Conservation (phyloP, 2,113 vertebrate genomes). For the Syngnathus floridae region DNA sequence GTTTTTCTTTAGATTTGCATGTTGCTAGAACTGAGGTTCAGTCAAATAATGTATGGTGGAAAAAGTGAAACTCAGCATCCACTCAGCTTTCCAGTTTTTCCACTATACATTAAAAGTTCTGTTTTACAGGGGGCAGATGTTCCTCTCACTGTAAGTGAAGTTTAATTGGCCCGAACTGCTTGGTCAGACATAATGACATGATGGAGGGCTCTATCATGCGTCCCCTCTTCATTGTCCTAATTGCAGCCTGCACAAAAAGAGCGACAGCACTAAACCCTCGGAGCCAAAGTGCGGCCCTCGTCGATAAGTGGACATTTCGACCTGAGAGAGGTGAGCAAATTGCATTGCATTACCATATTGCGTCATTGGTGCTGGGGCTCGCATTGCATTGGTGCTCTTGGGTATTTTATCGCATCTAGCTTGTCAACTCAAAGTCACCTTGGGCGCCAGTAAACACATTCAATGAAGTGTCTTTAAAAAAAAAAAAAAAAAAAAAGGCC, state of each 20-base stretch:
- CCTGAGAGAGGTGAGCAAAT: conserved; percentile 41
- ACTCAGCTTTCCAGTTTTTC: neutral
- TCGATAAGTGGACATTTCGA: conserved; percentile 59
- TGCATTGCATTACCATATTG: conserved; percentile 24
- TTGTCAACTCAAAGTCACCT: conserved; percentile 4
- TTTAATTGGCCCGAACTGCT: conserved; percentile 30
- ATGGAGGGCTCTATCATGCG: conserved; percentile 47
- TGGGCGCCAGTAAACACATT: neutral
- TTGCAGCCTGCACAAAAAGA: conserved; percentile 46
- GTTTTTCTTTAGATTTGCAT: neutral
- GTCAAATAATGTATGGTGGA: neutral
- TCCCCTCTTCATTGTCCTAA: conserved; percentile 52
- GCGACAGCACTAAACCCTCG: conserved; percentile 31
- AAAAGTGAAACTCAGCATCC: neutral
- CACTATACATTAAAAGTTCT: conserved; percentile 1
- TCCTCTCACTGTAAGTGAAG: neutral
- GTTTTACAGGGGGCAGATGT: conserved; percentile 10
- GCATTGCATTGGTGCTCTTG: neutral
- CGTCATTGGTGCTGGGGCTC: neutral
- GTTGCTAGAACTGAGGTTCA: neutral
- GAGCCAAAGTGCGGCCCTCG: conserved; percentile 47
- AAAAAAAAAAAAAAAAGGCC: neutral
- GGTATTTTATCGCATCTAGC: neutral
- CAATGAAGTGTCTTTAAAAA: neutral
- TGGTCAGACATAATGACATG: conserved; percentile 39